Percentiles rank a stretch among this genome's conserved stretches.
These are phyloP conservation scores for Australoheros scitulus DNA, from an alignment of 2,113 vertebrate species.

Conservation along the genomic window DNA sequence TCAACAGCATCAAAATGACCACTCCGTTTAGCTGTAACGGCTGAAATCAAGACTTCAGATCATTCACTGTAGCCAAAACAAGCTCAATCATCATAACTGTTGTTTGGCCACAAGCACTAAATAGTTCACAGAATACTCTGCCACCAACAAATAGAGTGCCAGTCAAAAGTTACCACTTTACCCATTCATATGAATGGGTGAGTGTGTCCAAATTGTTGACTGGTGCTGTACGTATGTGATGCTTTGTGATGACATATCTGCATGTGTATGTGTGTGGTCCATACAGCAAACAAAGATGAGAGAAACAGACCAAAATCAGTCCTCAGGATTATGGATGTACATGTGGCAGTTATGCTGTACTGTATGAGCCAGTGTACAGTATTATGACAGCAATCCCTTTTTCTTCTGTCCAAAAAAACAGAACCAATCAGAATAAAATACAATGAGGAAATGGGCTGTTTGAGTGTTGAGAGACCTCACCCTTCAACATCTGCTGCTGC, in stretches of 20 bases:
- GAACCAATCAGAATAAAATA: conserved; percentile 48
- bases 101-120: not conserved
- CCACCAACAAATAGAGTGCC: not conserved
- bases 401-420: not conserved
- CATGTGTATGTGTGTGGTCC: not conserved
- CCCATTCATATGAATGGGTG: too few species aligned
- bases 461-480: conserved; percentile 54
- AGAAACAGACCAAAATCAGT: not conserved
- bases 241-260: not conserved
- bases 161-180: too few species aligned
- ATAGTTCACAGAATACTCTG: not conserved
- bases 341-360: not conserved
- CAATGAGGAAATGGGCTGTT: conserved; percentile 58
- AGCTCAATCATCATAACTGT: not conserved
- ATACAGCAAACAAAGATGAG: not conserved
- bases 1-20: not conserved
- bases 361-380: conserved; percentile 26
- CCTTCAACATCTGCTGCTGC: conserved; percentile 74
- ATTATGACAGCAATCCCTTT: conserved; percentile 1
- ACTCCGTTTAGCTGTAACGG: not conserved
- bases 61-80: not conserved
- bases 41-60: not conserved
- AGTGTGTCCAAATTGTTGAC: not conserved
- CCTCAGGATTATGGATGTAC: not conserved
- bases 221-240: not conserved